Conservation (phyloP, 1,140 invertebrate genomes). For the Drosophila sproati region DNA sequence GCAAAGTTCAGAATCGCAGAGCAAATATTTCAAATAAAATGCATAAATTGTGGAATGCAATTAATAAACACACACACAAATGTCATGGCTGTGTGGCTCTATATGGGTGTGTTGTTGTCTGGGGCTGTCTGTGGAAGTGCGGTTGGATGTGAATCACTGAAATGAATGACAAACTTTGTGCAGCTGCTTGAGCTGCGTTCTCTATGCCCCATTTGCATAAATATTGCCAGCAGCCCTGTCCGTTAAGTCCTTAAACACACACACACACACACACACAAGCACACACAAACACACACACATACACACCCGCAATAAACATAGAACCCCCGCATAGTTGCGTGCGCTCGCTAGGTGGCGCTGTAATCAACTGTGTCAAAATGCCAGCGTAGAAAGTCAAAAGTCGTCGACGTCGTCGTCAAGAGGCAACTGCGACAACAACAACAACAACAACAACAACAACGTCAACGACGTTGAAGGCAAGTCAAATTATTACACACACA, state of each 20-base stretch:
- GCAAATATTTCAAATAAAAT: constrained; percentile 65
- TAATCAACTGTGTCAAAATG: constrained; percentile 82
- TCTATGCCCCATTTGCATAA: constrained; percentile 72
- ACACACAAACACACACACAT: not conserved
- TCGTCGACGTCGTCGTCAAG: constrained; percentile 62
- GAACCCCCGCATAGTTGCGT: constrained; percentile 20
- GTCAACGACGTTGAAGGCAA: constrained; percentile 40
- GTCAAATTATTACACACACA: constrained; percentile 61
- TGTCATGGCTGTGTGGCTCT: constrained; percentile 14
- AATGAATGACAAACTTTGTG: constrained; percentile 70
- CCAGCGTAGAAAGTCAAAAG: constrained; percentile 74
- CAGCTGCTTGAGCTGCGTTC: constrained; percentile 38
- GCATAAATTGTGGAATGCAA: constrained; percentile 75
- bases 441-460: constrained; percentile 14
- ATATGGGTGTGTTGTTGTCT: not conserved
- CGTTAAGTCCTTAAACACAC: constrained; percentile 7
- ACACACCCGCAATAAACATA: not conserved
- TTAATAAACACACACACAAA: constrained; percentile 65
- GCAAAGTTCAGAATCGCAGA: constrained; percentile 23
- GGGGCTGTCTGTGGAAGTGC: constrained; percentile 7
- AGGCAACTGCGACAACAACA: constrained; percentile 33
- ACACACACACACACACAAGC: not conserved
- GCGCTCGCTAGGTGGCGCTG: constrained; percentile 71
- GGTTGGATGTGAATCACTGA: constrained; percentile 50
- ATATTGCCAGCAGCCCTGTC: constrained; percentile 56